Conservation (phyloP, 1,140 invertebrate genomes). For the Drosophila seguyi region DNA sequence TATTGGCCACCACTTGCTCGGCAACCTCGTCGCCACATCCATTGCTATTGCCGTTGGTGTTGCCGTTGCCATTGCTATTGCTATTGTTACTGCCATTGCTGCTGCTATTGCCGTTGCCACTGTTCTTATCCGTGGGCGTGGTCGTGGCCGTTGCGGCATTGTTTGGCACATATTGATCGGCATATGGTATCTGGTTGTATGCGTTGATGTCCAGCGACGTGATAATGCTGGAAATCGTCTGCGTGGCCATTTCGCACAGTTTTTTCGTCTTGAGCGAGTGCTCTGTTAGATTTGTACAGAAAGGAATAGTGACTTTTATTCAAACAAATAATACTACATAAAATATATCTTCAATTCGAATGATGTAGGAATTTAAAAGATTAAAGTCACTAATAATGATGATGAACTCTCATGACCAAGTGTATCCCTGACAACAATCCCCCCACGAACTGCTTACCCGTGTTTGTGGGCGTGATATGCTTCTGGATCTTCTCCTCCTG, state of each 20-base stretch:
- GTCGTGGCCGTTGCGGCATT: conserved; percentile 56
- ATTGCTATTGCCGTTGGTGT: neutral
- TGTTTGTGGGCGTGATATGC: conserved; percentile 86
- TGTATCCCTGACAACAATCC: neutral
- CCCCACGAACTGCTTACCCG: conserved; percentile 49
- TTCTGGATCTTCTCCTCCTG: conserved; percentile 89
- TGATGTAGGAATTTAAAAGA: neutral
- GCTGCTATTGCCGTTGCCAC: conserved; percentile 22
- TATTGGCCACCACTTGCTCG: conserved; percentile 76
- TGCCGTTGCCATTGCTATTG: conserved; percentile 6
- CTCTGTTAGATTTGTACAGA: conserved; percentile 35
- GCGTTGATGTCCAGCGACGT: conserved; percentile 75
- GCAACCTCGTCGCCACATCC: conserved; percentile 22
- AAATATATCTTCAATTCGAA: neutral
- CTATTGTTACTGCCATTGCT: conserved; percentile 11
- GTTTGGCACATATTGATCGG: conserved; percentile 85
- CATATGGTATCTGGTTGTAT: conserved; percentile 82
- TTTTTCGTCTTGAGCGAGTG: conserved; percentile 77
- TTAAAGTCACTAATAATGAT: neutral
- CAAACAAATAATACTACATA: neutral
- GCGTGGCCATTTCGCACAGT: conserved; percentile 84
- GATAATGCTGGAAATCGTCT: conserved; percentile 82
- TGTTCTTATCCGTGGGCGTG: conserved; percentile 40
- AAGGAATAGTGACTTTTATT: neutral
- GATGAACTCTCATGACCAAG: too few relatives aligned